Percentiles rank a stretch among this genome's conserved stretches.
These are phyloP conservation scores for Clinocottus analis DNA, from an alignment of 2,113 vertebrate genomes.

Conservation along the genomic window DNA sequence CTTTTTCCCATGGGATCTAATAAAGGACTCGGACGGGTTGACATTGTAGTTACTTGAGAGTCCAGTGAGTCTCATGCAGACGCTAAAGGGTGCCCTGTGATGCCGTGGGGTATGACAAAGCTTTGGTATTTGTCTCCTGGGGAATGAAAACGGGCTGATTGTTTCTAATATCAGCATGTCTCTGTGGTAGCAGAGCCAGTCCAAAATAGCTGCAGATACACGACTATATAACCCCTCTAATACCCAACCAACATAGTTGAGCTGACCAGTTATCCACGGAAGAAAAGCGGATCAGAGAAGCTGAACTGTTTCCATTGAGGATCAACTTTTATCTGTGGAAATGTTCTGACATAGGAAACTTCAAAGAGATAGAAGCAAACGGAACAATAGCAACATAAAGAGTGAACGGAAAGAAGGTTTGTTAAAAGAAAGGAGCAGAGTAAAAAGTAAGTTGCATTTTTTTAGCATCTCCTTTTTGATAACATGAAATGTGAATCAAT, in stretches of 20 bases:
- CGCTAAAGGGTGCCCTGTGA: neutral
- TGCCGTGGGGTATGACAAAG: neutral
- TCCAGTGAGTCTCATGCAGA: neutral
- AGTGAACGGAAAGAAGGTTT: neutral
- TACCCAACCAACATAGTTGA: neutral
- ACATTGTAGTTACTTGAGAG: neutral
- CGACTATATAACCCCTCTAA: slow-evolving; percentile 22
- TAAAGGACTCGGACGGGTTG: neutral
- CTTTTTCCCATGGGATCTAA: neutral
- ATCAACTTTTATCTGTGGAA: neutral
- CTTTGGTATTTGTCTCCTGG: neutral
- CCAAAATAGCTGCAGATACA: slow-evolving; percentile 41
- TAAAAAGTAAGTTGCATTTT: slow-evolving; percentile 15
- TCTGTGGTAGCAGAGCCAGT: neutral
- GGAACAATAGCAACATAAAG: neutral
- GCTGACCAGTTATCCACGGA: slow-evolving; percentile 1
- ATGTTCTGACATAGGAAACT: slow-evolving; percentile 10
- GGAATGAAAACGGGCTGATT: slow-evolving; percentile 4
- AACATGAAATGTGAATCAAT: neutral
- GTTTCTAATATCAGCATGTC: slow-evolving; percentile 32
- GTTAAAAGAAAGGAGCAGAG: neutral
- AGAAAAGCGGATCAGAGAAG: slow-evolving; percentile 9
- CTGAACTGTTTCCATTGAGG: neutral
- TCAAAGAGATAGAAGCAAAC: neutral
- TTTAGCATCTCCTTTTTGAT: neutral